These are phyloP conservation scores for Bufo gargarizans DNA, from an alignment of 2,113 vertebrate species.

Conservation along the genomic window DNA sequence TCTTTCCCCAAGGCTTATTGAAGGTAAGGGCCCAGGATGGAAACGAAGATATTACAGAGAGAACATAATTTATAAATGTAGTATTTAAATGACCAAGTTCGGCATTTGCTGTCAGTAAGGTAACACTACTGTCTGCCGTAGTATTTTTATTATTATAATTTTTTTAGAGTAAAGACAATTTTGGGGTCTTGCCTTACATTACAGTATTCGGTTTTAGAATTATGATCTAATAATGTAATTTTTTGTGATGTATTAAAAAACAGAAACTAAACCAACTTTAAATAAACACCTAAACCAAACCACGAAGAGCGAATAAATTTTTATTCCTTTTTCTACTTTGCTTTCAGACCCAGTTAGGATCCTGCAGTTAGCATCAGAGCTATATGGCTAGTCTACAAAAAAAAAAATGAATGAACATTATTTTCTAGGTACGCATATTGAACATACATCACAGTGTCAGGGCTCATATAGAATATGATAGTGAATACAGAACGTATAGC, in stretches of 20 bases:
- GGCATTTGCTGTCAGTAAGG: neutral
- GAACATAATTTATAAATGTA: neutral
- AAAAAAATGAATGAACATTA: neutral
- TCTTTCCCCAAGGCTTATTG: slow-evolving; percentile 6
- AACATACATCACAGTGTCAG: neutral
- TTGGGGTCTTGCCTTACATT: neutral
- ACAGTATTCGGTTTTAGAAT: neutral
- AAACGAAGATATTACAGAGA: neutral
- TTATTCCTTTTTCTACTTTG: too few species aligned
- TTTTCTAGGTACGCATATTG: neutral
- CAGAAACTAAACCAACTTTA: too few species aligned
- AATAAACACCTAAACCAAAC: too few species aligned
- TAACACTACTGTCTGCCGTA: neutral
- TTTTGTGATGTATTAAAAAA: neutral
- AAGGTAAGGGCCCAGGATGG: neutral
- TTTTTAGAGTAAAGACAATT: neutral
- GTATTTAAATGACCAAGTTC: slow-evolving; percentile 11
- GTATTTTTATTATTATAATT: neutral
- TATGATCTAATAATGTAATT: neutral
- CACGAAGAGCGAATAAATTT: too few species aligned
- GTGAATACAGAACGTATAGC: too few species aligned
- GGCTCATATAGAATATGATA: too few species aligned
- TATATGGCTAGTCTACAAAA: too few species aligned
- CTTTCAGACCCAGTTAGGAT: too few species aligned
- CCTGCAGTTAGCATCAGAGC: too few species aligned